phyloP scores from a whole-genome alignment of 2,797 vertebrate genomes.

The Acanthurus leucopareius region DNA sequence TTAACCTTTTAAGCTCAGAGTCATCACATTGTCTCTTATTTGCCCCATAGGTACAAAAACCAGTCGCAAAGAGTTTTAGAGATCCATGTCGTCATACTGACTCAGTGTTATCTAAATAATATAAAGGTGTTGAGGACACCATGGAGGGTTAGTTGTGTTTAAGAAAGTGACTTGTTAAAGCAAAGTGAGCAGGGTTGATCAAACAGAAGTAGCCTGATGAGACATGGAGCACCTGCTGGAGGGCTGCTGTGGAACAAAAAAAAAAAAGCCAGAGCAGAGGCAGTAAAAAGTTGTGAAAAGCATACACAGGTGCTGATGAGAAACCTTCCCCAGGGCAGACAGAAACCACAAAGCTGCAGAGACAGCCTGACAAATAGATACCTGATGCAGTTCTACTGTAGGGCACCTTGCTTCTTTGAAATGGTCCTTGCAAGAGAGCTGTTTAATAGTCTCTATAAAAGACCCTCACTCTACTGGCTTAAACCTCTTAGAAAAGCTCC shows the following conservation, averaged over 20 bases:
- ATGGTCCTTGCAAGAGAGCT: constrained; percentile 58
- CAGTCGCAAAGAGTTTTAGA: background rate
- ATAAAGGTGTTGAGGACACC: background rate
- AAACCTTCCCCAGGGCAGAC: constrained; percentile 37
- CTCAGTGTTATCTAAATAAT: too few species aligned
- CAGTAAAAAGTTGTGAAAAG: constrained; percentile 61
- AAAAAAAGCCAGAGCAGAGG: constrained; percentile 63
- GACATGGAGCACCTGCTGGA: constrained; percentile 55
- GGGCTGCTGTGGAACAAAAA: constrained; percentile 49
- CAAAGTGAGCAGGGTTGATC: constrained; percentile 40
- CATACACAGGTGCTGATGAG: constrained; percentile 65
- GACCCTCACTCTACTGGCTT: constrained; percentile 33
- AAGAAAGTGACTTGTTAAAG: constrained; percentile 14
- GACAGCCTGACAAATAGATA: constrained; percentile 55
- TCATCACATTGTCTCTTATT: background rate
- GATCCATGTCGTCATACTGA: too few species aligned
- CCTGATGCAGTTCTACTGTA: constrained; percentile 48
- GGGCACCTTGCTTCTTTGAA: constrained; percentile 51
- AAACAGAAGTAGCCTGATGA: constrained; percentile 52
- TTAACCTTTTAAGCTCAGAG: background rate
- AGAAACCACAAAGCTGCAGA: constrained; percentile 57
- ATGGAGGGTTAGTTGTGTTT: constrained; percentile 6
- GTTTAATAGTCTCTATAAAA: constrained; percentile 72
- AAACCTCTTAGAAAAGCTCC: constrained; percentile 62
- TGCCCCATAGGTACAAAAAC: background rate